Base-by-base conservation (phyloP, 2,888 invertebrate species). In the Tuta absoluta region DNA sequence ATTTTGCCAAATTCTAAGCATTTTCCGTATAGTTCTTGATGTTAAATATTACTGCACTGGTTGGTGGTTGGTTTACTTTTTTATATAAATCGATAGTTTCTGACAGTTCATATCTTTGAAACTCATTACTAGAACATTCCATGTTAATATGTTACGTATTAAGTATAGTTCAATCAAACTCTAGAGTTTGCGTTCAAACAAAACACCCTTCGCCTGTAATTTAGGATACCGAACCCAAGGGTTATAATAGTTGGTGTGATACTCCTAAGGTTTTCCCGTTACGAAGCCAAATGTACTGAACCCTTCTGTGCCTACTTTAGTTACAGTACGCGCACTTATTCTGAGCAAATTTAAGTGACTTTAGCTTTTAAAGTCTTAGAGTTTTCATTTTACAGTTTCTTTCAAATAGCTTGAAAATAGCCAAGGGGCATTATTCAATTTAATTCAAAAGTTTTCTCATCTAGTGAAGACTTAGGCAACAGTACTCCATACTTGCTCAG, bases 281-380 rank as follows among this genome's bases (percentile, higher is more conserved):
- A 79, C 78, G 86, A 88, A 90, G 87, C 90, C 90, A 88, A 90
- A 89, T 83, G 91, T 91, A 91, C 91, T 91, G 91, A 91, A 87
- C 90, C 88, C 89, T 86, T 88, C 89, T 89, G 91, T 91, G 91
- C 91, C 91, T 91, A 86, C 83, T 88, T 77, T 90, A 85, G 80
- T 53, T 49, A 53, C 53, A 53, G 28, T 21, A 53, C 53, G 24
- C 53, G 53, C 53, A n/a, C 14, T 4, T n/a, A n/a, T 24, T 53
- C 28, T 21, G 23, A 24, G 53, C 53, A 53, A 53, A 21, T 10
- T 1, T 2, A 17, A 2, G 1, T 21, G 10, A 8, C 33, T 33
- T 14, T 49, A 3, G 11, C n/a, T n/a, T n/a, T n/a, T n/a, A n/a
- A n/a, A n/a, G n/a, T n/a, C n/a, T n/a, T n/a, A n/a, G n/a, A n/a